phyloP scores from a whole-genome alignment of 2,888 invertebrate genomes.

The Lysandra coridon region DNA sequence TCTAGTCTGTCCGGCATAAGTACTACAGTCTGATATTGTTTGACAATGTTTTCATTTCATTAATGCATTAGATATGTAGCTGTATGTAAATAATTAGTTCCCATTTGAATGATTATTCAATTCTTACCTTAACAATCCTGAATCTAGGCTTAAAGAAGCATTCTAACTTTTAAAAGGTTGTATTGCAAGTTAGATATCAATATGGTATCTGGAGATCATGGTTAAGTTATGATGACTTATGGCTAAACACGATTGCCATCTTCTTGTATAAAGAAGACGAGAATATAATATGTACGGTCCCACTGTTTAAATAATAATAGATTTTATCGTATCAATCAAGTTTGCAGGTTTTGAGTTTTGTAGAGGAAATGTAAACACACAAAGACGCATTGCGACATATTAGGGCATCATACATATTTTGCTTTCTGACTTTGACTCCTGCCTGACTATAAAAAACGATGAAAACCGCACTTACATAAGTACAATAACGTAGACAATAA shows the following conservation, averaged over 20 bases:
- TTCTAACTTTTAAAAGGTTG: not conserved
- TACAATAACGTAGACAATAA: too few relatives aligned
- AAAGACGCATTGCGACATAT: not conserved
- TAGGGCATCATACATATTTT: not conserved
- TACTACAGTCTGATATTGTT: not conserved
- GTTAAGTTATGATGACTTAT: not conserved
- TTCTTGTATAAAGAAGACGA: not conserved
- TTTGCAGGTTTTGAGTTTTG: too few relatives aligned
- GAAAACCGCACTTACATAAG: too few relatives aligned
- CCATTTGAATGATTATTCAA: not conserved
- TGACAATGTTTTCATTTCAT: not conserved
- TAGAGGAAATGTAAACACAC: not conserved
- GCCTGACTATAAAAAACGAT: not conserved
- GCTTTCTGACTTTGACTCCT: not conserved
- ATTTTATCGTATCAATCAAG: too few relatives aligned
- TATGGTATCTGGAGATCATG: not conserved
- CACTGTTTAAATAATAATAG: too few relatives aligned
- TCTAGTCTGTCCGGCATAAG: not conserved
- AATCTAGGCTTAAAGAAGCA: not conserved
- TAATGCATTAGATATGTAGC: not conserved
- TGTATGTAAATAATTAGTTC: not conserved
- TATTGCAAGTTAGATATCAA: not conserved
- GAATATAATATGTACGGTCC: not conserved
- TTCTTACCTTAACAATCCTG: not conserved
- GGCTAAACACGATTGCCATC: not conserved